These are phyloP conservation scores for Eolophus roseicapilla DNA, from an alignment of 2,113 vertebrate genomes.

Conservation along the genomic window DNA sequence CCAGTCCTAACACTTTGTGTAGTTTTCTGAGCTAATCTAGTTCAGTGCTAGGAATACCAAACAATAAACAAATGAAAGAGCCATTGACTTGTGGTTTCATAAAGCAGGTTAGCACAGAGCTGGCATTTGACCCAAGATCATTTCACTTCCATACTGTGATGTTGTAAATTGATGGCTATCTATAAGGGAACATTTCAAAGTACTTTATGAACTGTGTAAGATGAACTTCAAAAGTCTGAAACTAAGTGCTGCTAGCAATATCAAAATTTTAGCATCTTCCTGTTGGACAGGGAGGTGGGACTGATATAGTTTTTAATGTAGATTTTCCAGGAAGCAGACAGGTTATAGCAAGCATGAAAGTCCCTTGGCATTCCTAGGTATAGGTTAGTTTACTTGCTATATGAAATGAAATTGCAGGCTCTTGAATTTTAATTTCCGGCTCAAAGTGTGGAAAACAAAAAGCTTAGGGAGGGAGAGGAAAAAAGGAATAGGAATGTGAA, in stretches of 20 bases:
- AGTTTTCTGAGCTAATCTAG: not conserved
- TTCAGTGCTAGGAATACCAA: not conserved
- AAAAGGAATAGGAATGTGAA: not conserved
- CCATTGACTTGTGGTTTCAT: not conserved
- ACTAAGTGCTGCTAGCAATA: not conserved
- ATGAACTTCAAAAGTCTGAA: not conserved
- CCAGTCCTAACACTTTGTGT: not conserved
- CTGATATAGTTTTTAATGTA: not conserved
- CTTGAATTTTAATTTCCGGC: not conserved
- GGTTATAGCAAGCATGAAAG: not conserved
- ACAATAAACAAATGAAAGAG: not conserved
- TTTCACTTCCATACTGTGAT: not conserved
- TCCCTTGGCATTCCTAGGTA: not conserved
- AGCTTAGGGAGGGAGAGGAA: not conserved
- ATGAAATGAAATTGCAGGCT: not conserved
- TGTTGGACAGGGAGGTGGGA: not conserved
- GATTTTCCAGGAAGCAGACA: not conserved
- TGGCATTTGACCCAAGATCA: conserved; percentile 4
- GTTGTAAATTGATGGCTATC: conserved; percentile 7
- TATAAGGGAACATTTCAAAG: not conserved
- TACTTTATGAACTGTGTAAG: not conserved
- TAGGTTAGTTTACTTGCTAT: not conserved
- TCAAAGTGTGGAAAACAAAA: not conserved
- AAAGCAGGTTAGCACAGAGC: conserved; percentile 7
- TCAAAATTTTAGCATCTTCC: not conserved